Evolutionary conservation across 2,797 vertebrate genomes (phyloP).

Genomic region (Potorous gilbertii): DNA sequence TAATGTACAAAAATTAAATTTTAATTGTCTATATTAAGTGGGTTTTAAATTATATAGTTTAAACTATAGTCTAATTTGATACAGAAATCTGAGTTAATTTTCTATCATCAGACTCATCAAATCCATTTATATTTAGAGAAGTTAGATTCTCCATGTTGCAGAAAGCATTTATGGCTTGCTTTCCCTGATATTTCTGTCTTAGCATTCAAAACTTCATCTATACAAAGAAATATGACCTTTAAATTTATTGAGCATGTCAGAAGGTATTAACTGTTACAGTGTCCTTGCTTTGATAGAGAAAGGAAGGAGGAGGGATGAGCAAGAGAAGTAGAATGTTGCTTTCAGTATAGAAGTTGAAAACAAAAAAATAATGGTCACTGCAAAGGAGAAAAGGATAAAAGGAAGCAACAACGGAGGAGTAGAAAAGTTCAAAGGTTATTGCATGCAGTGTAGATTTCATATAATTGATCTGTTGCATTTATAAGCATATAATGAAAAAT

Average conservation of each 20-base stretch:
- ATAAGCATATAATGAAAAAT: not conserved
- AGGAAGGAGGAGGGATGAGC: not conserved
- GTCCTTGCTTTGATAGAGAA: constrained; percentile 9
- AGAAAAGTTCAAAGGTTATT: rapidly evolving
- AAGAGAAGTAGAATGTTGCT: not conserved
- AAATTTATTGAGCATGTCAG: not conserved
- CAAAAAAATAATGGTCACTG: not conserved
- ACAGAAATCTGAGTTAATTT: not conserved
- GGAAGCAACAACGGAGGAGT: not conserved
- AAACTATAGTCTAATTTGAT: constrained; percentile 17
- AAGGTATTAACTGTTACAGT: not conserved
- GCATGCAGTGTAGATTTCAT: rapidly evolving
- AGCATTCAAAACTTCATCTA: constrained; percentile 2
- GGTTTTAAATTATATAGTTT: not conserved
- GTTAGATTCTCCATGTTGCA: not conserved
- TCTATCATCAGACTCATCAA: not conserved
- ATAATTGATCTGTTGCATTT: too few relatives aligned
- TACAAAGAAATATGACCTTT: not conserved
- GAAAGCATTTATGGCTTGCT: not conserved
- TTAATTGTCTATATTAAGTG: constrained; percentile 68
- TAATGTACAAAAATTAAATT: constrained; percentile 25
- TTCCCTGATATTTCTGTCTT: not conserved
- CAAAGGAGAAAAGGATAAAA: not conserved
- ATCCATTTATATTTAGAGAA: constrained; percentile 10
- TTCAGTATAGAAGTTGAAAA: not conserved